A percentile compares a stretch with the other conserved stretches of the same genome.
Evolutionary conservation across 1,140 invertebrate species (phyloP).

Genomic region (Leptopilina clavipes): DNA sequence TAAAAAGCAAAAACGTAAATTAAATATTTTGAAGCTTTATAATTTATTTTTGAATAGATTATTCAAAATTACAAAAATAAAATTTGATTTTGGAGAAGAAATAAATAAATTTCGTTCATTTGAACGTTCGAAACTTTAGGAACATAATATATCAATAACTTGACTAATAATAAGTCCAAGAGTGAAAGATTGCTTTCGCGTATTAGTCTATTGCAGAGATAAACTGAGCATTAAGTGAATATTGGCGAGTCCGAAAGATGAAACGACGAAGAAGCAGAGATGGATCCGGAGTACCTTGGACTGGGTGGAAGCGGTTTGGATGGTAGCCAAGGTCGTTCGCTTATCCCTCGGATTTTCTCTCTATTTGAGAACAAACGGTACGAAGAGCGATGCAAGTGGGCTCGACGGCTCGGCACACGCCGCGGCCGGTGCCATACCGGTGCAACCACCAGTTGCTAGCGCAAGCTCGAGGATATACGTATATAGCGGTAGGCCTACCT

Average conservation of each 20-base stretch:
- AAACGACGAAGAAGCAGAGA: not conserved
- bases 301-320: slow-evolving; percentile 62
- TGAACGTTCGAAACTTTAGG: no score
- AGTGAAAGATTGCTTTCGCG: no score
- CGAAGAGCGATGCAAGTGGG: slow-evolving; percentile 69
- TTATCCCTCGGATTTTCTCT: slow-evolving; percentile 73
- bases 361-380: slow-evolving; percentile 74
- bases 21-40: no score
- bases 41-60: no score
- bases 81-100: no score
- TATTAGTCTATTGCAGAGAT: not conserved
- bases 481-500: slow-evolving; percentile 67
- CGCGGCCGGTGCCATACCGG: slow-evolving; percentile 72
- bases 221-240: not conserved
- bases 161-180: no score
- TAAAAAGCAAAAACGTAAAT: no score
- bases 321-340: slow-evolving; percentile 67
- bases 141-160: no score
- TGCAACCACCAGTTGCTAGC: slow-evolving; percentile 74
- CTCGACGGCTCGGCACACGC: slow-evolving; percentile 62
- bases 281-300: slow-evolving; percentile 34
- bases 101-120: no score
- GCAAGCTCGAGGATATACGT: slow-evolving; percentile 47
- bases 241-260: slow-evolving; percentile 8
- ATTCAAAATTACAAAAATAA: no score